Evolutionary conservation across 2,113 vertebrate genomes (phyloP), one percentile per base, ranked within the genome.

Genomic region (Myodes glareolus): DNA sequence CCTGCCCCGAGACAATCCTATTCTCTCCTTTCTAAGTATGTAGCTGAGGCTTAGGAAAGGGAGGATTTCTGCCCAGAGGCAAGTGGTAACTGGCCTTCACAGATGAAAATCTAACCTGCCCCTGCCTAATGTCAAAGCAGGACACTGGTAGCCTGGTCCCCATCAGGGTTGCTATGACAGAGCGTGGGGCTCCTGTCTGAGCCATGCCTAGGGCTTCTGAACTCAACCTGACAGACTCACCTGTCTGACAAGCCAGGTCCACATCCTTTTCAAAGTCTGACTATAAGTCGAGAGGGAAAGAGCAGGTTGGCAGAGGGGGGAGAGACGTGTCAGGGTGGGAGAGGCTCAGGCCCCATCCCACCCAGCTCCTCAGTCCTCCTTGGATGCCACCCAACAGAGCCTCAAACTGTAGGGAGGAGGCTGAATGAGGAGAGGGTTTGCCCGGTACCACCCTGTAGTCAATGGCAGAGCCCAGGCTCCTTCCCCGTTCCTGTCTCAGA

Each of bases 241-340:
- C 99, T 98, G 99, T 99, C 98, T 99, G 99, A 98, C 99, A 99
- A 23, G 99, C 99, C 98, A 99, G 98, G 99, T 99, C 99, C 98
- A 99, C 99, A 27, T 99, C 99, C 98, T 99, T 99, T 99, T 99
- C 99, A 99, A 99, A 99, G 98, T 99, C 99, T 99, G 99, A 99
- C 99, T 99, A 99, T 98, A 98, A 95, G 97, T 93, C 95, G 96
- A 98, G 94, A 95, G 96, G 78, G 95, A 97, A 72, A 97, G 80
- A 98, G 55, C 96, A 97, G 92, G 77, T 16, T 36, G 92, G 75
- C 94, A 95, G 87, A 95, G 97, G 82, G 68, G 89, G 84, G 82
- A 90, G 84, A 0, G 97, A 98, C 97, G 98, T 96, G 98, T 17
- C 98, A 81, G 91, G 96, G 91, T 39, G n/a, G 2, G 6, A 33